phyloP scores from a whole-genome alignment of 2,797 vertebrate species.

The Glyptemys insculpta region DNA sequence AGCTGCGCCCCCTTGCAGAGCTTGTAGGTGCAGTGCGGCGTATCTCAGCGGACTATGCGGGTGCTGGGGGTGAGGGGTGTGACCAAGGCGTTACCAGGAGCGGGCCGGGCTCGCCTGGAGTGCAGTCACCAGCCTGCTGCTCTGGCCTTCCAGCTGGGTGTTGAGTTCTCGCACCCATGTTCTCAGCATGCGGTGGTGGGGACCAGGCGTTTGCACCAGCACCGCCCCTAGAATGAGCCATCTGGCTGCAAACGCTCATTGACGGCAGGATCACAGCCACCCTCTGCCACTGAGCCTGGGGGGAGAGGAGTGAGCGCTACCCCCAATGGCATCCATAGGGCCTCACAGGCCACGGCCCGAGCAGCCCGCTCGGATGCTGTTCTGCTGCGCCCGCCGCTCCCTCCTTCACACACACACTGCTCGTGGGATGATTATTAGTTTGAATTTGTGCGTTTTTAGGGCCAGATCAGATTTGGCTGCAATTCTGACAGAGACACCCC shows the following conservation, averaged over 20 bases:
- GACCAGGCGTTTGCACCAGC: neutral
- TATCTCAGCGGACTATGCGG: neutral
- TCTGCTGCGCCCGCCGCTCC: neutral
- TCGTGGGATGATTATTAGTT: neutral
- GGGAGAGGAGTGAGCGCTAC: neutral
- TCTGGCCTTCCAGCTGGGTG: neutral
- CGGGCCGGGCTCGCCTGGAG: neutral
- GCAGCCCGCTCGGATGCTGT: neutral
- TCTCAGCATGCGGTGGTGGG: neutral
- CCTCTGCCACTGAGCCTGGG: too few species aligned
- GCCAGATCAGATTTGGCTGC: neutral
- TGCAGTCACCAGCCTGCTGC: neutral
- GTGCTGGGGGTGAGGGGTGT: neutral
- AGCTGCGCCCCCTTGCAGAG: neutral
- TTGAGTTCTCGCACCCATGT: neutral
- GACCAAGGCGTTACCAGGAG: neutral
- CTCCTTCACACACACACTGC: neutral
- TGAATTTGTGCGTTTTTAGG: neutral
- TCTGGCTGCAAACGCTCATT: neutral
- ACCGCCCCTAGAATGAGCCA: neutral
- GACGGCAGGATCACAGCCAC: too few species aligned
- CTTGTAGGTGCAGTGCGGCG: neutral
- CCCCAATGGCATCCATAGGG: neutral
- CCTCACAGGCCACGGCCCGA: rapidly evolving
- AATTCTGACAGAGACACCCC: neutral